Evolutionary conservation across 2,113 vertebrate species (phyloP).

Genomic region (Periophthalmus modestus): DNA sequence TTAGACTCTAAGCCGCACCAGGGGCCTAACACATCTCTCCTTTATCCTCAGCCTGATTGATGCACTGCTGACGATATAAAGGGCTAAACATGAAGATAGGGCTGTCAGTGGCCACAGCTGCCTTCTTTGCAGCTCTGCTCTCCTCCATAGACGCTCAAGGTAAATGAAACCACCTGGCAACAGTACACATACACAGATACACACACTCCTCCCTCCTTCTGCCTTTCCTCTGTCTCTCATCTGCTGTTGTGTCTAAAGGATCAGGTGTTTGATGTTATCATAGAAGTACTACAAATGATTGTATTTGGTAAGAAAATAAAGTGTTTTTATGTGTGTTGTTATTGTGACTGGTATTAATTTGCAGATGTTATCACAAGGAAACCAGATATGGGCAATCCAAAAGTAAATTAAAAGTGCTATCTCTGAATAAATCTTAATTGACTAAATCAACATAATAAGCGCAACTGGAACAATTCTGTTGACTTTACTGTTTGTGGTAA

Average conservation of each 20-base stretch:
- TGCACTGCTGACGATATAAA: constrained; percentile 84
- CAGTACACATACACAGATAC: constrained; percentile 17
- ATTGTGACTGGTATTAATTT: constrained; percentile 29
- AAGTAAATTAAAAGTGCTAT: not conserved
- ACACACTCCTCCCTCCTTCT: constrained; percentile 22
- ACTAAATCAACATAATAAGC: not conserved
- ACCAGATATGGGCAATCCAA: not conserved
- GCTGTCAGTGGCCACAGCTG: constrained; percentile 82
- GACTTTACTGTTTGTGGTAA: not conserved
- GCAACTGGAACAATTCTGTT: not conserved
- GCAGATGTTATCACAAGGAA: not conserved
- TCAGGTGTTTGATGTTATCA: constrained; percentile 27
- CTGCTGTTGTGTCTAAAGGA: constrained; percentile 23
- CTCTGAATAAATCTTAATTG: not conserved
- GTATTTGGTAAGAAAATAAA: constrained; percentile 64
- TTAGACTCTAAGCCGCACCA: not conserved
- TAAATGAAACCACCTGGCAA: constrained; percentile 73
- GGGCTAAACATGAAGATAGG: constrained; percentile 87
- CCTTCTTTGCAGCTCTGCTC: constrained; percentile 84
- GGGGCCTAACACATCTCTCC: constrained; percentile 32
- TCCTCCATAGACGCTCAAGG: constrained; percentile 92
- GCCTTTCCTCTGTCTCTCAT: constrained; percentile 22
- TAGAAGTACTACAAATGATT: constrained; percentile 26
- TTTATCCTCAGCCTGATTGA: constrained; percentile 84
- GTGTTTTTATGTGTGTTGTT: constrained; percentile 42